phyloP scores from a whole-genome alignment of 2,888 invertebrate genomes.

The Dasysyrphus albostriatus region DNA sequence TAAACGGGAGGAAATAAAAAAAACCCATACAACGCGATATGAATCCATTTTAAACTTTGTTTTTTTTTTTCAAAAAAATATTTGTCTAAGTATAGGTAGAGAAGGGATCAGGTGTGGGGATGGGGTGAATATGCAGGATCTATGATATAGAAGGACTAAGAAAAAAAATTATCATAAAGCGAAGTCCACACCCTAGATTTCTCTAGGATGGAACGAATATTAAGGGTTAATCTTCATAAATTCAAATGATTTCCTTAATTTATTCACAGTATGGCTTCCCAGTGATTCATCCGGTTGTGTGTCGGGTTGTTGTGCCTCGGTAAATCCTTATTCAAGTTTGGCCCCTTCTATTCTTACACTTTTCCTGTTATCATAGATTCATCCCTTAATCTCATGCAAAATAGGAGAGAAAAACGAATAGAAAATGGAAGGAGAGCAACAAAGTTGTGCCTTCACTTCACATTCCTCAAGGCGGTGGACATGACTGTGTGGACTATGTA shows the following conservation, averaged over 20 bases:
- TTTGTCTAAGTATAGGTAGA: conserved; percentile 39
- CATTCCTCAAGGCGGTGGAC: conserved; percentile 40
- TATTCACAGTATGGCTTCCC: conserved; percentile 68
- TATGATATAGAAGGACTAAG: background rate
- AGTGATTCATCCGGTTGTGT: conserved; percentile 62
- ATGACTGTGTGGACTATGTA: background rate
- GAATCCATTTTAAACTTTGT: conserved; percentile 72
- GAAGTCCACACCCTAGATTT: conserved; percentile 27
- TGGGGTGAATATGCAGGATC: background rate
- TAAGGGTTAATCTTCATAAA: conserved; percentile 67
- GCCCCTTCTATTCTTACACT: conserved; percentile 13
- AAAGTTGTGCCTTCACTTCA: conserved; percentile 32
- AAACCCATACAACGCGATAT: conserved; percentile 39
- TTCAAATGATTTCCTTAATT: conserved; percentile 71
- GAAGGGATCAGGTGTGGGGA: conserved; percentile 34
- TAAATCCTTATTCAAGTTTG: conserved; percentile 6
- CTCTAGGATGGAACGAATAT: background rate
- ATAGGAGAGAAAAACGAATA: conserved; percentile 42
- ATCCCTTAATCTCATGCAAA: conserved; percentile 74
- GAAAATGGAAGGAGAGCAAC: conserved; percentile 29
- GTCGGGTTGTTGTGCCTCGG: background rate
- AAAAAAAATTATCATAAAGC: conserved; percentile 16
- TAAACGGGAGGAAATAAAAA: conserved; percentile 44
- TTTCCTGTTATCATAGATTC: conserved; percentile 59
- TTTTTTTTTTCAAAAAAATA: conserved; percentile 42